Evolutionary conservation across 2,113 vertebrate species (phyloP), one percentile per base, ranked within the genome.

Genomic region (Chloebia gouldiae): DNA sequence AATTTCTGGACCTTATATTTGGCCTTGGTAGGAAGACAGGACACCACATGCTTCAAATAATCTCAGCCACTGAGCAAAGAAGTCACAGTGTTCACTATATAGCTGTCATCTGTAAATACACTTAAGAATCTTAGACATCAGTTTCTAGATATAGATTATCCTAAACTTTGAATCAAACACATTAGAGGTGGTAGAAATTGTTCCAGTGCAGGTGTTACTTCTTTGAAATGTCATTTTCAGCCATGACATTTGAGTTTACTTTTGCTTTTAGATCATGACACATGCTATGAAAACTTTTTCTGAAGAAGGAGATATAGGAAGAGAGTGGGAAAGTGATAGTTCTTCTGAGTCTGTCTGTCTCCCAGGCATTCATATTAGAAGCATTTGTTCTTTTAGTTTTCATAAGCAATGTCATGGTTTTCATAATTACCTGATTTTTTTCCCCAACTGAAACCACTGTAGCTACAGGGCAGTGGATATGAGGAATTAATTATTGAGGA

Each of bases 201-300:
- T 79, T 89, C 37, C 78, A 51, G 59, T 27, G 45, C 23, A 57
- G 79, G 63, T 50, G 60, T 73, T 96, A 70, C 35, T 66, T 87
- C 57, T 87, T 84, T 76, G 66, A 94, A 92, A 85, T 89, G 53
- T 82, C 45, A 88, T 83, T 82, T 90, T 73, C 81, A 86, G 60
- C 35, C 79, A 47, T 81, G 50, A 45, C 16, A 70, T 88, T 57
- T 73, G 14, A 66, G n/a, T 80, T 85, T 77, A 47, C 19, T 50
- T 95, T 93, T 91, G 51, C 50, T 95, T 71, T 57, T 57, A 59
- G 68, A 94, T 87, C 42, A 57, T 30, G 51, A 75, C 69, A 81
- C 53, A 51, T 51, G 47, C 37, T 53, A 57, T 59, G 23, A 44
- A 59, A 94, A 79, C 33, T 45, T 72, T 75, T 82, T 65, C 50